phyloP scores from a whole-genome alignment of 2,797 vertebrate genomes.

The Arctocebus calabarensis region DNA sequence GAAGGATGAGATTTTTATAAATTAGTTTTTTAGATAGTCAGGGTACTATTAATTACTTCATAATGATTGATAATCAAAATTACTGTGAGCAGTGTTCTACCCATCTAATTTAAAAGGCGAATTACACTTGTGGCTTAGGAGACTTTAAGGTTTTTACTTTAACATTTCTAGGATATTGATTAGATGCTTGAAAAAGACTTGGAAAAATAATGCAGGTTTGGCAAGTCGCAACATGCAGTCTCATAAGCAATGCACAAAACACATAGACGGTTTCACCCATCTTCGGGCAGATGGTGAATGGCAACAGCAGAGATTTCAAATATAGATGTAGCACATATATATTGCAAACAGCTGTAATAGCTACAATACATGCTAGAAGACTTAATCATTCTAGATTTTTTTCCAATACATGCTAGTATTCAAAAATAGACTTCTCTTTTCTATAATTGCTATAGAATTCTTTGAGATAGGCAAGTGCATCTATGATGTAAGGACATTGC shows the following conservation, averaged over 20 bases:
- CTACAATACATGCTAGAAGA: conserved; percentile 77
- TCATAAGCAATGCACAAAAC: conserved; percentile 72
- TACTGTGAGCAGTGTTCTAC: background rate
- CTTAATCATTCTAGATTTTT: conserved; percentile 75
- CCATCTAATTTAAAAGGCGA: background rate
- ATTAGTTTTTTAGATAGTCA: background rate
- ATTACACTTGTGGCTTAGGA: background rate
- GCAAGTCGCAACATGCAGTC: conserved; percentile 68
- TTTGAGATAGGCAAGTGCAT: conserved; percentile 74
- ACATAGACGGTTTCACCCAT: conserved; percentile 71
- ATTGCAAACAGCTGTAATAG: conserved; percentile 79
- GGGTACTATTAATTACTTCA: background rate
- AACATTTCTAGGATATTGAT: conserved; percentile 43
- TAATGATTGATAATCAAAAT: conserved; percentile 11
- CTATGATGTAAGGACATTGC: conserved; percentile 53
- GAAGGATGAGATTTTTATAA: background rate
- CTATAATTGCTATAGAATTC: conserved; percentile 77
- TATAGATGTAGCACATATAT: conserved; percentile 76
- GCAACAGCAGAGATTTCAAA: conserved; percentile 74
- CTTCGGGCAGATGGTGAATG: conserved; percentile 72
- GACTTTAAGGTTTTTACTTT: conserved; percentile 42
- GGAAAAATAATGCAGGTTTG: conserved; percentile 74
- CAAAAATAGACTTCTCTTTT: conserved; percentile 77
- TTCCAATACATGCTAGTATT: conserved; percentile 61
- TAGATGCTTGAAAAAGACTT: conserved; percentile 65